phyloP scores from a whole-genome alignment of 2,113 vertebrate genomes.

The Blennius ocellaris region DNA sequence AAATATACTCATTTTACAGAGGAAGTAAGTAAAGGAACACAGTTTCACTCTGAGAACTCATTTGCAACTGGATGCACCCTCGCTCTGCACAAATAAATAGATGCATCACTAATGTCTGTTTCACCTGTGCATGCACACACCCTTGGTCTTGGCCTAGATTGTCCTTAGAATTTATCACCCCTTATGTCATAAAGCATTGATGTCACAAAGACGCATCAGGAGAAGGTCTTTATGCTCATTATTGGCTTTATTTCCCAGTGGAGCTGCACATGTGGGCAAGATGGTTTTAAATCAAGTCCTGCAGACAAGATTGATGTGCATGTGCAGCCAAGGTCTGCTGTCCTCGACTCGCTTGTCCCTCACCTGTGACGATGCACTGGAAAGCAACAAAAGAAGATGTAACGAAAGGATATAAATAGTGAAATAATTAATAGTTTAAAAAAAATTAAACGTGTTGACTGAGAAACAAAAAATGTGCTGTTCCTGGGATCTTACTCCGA shows the following conservation, averaged over 20 bases:
- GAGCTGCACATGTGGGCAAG: neutral
- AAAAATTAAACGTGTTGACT: neutral
- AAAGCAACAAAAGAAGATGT: neutral
- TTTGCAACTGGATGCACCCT: neutral
- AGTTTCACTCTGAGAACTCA: conserved; percentile 6
- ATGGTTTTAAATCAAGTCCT: conserved; percentile 10
- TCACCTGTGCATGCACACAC: neutral
- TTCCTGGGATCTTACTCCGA: neutral
- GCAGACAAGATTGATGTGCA: neutral
- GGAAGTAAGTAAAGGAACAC: neutral
- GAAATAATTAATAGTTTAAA: neutral
- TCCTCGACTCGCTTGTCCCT: neutral
- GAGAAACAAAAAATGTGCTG: neutral
- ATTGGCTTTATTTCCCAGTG: neutral
- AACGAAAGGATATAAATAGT: neutral
- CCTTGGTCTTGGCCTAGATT: conserved; percentile 13
- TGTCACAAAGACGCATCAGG: neutral
- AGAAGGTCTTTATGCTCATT: neutral
- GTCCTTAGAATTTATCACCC: neutral
- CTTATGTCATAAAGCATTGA: conserved; percentile 11
- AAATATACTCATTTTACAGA: conserved; percentile 9
- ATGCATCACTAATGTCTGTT: conserved; percentile 13
- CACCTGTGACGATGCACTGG: neutral
- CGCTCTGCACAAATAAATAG: conserved; percentile 4
- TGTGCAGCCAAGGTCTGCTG: neutral